These are phyloP conservation scores for Camponotus pennsylvanicus DNA, from an alignment of 1,140 invertebrate species.

Conservation along the genomic window DNA sequence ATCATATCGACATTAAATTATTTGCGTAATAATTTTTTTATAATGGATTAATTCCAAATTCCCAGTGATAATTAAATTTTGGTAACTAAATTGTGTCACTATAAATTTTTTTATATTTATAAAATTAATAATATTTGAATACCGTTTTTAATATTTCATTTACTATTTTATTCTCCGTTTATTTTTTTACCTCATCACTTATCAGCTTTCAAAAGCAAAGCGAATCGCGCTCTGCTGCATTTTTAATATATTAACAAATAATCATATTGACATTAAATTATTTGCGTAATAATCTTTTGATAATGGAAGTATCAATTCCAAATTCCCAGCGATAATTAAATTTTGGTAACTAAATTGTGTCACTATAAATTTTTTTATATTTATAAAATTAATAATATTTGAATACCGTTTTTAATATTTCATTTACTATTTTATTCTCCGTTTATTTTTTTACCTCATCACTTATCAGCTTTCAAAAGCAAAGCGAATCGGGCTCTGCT, in stretches of 20 bases:
- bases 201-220: neutral
- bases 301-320: too few species aligned
- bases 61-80: too few species aligned
- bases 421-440: neutral
- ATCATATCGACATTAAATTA: neutral
- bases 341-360: too few species aligned
- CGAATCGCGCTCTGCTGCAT: neutral
- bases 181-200: neutral
- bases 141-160: neutral
- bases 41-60: too few species aligned
- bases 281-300: too few species aligned
- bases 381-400: too few species aligned
- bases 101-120: too few species aligned
- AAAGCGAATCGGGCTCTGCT: neutral
- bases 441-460: neutral
- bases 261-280: neutral
- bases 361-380: too few species aligned
- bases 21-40: too few species aligned
- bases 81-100: too few species aligned
- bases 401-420: neutral
- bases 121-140: too few species aligned
- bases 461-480: neutral
- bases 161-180: neutral
- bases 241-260: neutral
- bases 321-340: too few species aligned